These are phyloP conservation scores for Loripinus fragilis DNA, from an alignment of 2,888 invertebrate genomes.

Conservation along the genomic window DNA sequence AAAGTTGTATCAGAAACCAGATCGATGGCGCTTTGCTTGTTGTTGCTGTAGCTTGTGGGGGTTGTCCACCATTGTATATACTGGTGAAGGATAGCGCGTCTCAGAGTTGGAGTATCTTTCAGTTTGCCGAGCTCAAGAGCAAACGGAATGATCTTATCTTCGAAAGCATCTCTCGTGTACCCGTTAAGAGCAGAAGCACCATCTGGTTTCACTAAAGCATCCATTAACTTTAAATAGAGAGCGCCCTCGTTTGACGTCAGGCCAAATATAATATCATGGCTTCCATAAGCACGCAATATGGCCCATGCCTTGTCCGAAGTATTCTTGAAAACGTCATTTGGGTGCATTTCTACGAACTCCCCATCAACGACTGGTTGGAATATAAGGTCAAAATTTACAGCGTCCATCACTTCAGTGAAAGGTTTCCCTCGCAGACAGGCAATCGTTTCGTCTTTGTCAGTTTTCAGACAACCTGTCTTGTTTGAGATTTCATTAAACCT, in stretches of 20 bases:
- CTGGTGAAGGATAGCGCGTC: not conserved
- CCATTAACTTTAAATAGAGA: not conserved
- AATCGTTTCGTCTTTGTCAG: not conserved
- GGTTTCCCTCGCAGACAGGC: not conserved
- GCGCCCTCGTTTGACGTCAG: not conserved
- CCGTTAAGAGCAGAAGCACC: not conserved
- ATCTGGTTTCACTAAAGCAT: not conserved
- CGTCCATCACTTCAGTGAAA: not conserved
- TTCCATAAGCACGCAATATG: not conserved
- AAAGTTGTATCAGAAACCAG: not conserved
- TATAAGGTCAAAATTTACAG: not conserved
- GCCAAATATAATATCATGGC: not conserved
- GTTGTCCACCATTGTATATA: not conserved
- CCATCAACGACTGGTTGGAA: not conserved
- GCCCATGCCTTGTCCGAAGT: not conserved
- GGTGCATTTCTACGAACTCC: not conserved
- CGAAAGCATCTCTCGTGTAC: not conserved
- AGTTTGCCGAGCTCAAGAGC: not conserved
- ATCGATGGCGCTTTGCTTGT: not conserved
- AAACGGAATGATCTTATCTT: not conserved
- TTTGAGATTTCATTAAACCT: no score
- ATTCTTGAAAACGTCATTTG: not conserved
- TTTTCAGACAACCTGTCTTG: not conserved
- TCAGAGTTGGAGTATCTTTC: not conserved
- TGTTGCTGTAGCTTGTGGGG: not conserved